Percentiles rank a stretch among this genome's conserved stretches.
Evolutionary conservation across 1,140 invertebrate species (phyloP).

Genomic region (Mycetomoellerius zeteki): DNA sequence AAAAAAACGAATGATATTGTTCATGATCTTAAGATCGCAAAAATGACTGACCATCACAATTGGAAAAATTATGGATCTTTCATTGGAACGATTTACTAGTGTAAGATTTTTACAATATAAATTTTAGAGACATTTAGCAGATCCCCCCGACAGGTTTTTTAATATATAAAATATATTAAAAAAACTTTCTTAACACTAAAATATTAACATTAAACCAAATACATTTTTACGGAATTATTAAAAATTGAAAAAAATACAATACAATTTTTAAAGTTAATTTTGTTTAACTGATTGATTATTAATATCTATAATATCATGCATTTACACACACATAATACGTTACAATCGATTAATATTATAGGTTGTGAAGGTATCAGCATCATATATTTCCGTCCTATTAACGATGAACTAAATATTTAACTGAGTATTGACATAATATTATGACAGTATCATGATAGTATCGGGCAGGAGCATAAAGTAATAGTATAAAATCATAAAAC

Average conservation of each 20-base stretch:
- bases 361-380: slow-evolving; percentile 37
- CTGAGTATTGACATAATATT: neutral
- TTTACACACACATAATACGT: neutral
- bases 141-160: neutral
- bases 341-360: slow-evolving; percentile 6
- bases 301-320: slow-evolving; percentile 16
- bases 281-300: neutral
- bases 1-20: slow-evolving; percentile 16
- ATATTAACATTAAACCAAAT: neutral
- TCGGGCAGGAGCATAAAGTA: neutral
- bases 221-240: neutral
- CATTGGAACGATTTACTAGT: slow-evolving; percentile 50
- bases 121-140: neutral
- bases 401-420: slow-evolving; percentile 13
- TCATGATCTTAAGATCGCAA: slow-evolving; percentile 45
- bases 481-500: neutral
- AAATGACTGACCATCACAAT: slow-evolving; percentile 46
- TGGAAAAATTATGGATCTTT: slow-evolving; percentile 55
- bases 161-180: neutral
- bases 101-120: slow-evolving; percentile 20
- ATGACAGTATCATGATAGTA: neutral
- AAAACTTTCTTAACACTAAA: neutral
- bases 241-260: neutral
- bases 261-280: neutral
- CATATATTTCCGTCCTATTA: slow-evolving; percentile 38